Percentiles rank a stretch among this genome's conserved stretches.
phyloP scores from a whole-genome alignment of 2,888 invertebrate genomes.

The Melipona beecheii region DNA sequence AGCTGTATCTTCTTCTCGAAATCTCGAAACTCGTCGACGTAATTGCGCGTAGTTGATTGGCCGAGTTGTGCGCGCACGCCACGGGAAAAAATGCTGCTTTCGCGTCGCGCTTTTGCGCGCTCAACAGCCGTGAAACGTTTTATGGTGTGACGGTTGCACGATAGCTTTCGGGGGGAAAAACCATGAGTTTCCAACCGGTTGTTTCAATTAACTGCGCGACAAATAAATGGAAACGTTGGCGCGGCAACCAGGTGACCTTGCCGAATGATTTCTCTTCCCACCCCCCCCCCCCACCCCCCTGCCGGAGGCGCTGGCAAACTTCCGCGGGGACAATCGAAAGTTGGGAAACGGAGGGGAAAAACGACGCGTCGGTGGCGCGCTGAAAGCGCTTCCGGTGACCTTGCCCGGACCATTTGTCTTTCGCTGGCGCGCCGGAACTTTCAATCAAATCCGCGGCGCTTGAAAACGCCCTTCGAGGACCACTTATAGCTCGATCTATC shows the following conservation, averaged over 20 bases:
- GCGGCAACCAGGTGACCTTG: not conserved
- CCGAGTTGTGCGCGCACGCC: no score
- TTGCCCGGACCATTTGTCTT: constrained; percentile 42
- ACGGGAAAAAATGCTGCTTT: no score
- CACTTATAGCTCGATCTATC: constrained; percentile 17
- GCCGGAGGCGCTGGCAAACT: constrained; percentile 14
- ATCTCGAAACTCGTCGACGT: no score
- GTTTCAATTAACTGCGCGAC: not conserved
- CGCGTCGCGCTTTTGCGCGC: no score
- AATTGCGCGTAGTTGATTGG: no score
- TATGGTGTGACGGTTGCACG: no score
- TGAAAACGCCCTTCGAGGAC: not conserved
- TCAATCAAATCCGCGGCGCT: constrained; percentile 37
- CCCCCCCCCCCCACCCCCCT: no score
- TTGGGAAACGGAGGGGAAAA: constrained; percentile 13
- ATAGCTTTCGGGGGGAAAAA: no score
- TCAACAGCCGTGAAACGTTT: no score
- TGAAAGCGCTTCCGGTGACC: constrained; percentile 38
- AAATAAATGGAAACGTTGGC: not conserved
- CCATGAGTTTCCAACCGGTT: no score
- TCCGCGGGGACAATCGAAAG: constrained; percentile 42
- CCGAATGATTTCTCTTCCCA: constrained; percentile 11
- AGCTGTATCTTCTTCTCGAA: no score
- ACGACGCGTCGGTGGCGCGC: constrained; percentile 1
- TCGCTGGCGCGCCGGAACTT: constrained; percentile 19